Evolutionary conservation across 2,113 vertebrate genomes (phyloP), one percentile per base, ranked within the genome.

Genomic region (Naja naja): DNA sequence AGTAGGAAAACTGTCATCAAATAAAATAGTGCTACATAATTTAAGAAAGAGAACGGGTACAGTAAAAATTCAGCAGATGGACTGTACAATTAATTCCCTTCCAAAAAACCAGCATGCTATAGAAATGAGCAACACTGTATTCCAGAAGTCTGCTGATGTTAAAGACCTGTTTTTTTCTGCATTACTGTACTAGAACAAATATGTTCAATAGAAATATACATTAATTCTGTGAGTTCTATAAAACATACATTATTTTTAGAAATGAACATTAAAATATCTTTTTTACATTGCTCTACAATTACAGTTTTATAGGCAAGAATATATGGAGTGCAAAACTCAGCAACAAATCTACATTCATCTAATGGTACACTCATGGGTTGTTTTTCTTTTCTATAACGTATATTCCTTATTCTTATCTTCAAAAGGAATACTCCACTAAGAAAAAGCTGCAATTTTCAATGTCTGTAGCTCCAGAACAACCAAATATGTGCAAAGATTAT

Each of bases 401-500:
- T 25, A 89, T 74, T 91, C 43, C 30, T 90, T 91, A 91, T 87
- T 93, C 54, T 93, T 20, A 92, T 30, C 64, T 6, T 89, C 93
- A 96, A 89, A 89, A 69, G 12, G 0, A 10, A 53, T 43, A 20
- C 25, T 30, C 88, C 94, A 95, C 95, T 93, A 90, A 64, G 45
- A 60, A 94, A 94, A 30, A 88, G 95, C 94, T 16, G 0, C 94
- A 27, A 27, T 10, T 43, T 92, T 92, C 30, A 0, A 47, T 69
- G 90, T 92, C 86, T 34, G 81, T 91, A 94, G 45, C 0, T 1
- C 11, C 23, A 93, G 87, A 0, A 90, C 95, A 89, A 18, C 27
- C n/a, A 90, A 2, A 43, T 54, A 34, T 30, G 1, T 47, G 85
- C 87, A 5, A 3, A 43, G 85, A 90, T 49, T 47, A 0, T 12